Percentiles rank a stretch among this genome's conserved stretches.
phyloP scores from a whole-genome alignment of 2,888 invertebrate species.

The Neuroscelio doddi region DNA sequence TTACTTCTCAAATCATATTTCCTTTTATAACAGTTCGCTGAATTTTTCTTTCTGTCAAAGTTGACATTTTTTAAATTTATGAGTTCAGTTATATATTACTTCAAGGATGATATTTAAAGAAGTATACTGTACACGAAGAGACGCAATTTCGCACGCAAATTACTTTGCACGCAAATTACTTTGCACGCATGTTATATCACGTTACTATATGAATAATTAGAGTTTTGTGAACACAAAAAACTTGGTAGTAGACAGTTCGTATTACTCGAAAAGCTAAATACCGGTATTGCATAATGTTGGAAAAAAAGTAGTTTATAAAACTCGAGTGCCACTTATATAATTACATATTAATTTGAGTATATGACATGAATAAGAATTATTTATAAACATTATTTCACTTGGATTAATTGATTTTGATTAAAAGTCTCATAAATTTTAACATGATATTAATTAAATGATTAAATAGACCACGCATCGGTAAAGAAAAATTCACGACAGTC shows the following conservation, averaged over 20 bases:
- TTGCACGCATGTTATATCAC: background rate
- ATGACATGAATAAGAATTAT: slow-evolving; percentile 9
- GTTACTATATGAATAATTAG: slow-evolving; percentile 28
- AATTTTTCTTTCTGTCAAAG: background rate
- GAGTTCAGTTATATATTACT: background rate
- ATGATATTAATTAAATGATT: background rate
- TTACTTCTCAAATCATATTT: background rate
- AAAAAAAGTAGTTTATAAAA: slow-evolving; percentile 25
- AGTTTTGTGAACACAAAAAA: slow-evolving; percentile 16
- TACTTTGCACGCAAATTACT: slow-evolving; percentile 1
- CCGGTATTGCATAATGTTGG: slow-evolving; percentile 19
- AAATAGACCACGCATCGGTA: background rate
- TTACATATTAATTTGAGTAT: slow-evolving; percentile 23
- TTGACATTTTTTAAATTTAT: background rate
- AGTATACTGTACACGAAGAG: background rate
- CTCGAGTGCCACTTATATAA: slow-evolving; percentile 22
- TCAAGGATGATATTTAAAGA: background rate
- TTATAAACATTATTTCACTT: slow-evolving; percentile 10
- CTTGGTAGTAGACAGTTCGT: slow-evolving; percentile 9
- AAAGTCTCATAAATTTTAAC: background rate
- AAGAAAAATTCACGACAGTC: background rate
- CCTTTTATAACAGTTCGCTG: no score
- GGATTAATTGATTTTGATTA: slow-evolving; percentile 2
- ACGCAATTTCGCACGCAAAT: slow-evolving; percentile 7
- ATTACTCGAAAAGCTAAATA: slow-evolving; percentile 31